Base-by-base conservation (phyloP, 2,113 vertebrate genomes). In the Mionectes macconnelli region DNA sequence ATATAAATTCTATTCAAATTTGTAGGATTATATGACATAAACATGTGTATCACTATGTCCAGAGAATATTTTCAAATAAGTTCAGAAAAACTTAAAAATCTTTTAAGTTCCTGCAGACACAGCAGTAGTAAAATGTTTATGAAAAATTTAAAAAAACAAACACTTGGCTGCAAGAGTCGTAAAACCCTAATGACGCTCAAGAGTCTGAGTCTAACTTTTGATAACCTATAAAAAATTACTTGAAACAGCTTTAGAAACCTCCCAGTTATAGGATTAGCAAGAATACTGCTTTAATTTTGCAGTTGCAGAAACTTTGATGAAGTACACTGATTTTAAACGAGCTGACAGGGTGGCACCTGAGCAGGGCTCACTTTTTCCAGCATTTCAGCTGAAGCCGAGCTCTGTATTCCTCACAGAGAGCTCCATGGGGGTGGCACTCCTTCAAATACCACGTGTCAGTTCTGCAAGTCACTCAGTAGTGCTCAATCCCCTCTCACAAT, bases 391-490 rank as follows among this genome's bases (percentile, higher is more conserved):
- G 47, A 66, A 60, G 62, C 39, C 35, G 49, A 64, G 25, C 31
- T 66, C 40, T 13, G 56, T 42, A n/a, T 64, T 55, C 72, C 75
- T 81, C 77, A 92, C 85, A 82, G 57, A 39, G 62, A 39, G 56
- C 78, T 91, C 73, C 25, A 25, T 28, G 78, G 25, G 40, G 22
- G 63, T 84, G 49, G 62, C 47, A 95, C 17, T 52, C 14, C 15
- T 76, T 91, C 86, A 87, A 95, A 94, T 17, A 73, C 14, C n/a
- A 90, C 90, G 94, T 82, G 89, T 77, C 83, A 67, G 81, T 87
- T 82, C 45, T 77, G 72, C 66, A 87, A 87, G 93, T 60, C 87
- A 82, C 73, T 90, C 93, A 93, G 94, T 37, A 22, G 80, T 23
- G 12, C 62, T 62, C 87, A 94, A 44, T 73, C n/a, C 87, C 73